Conservation (phyloP, 2,113 vertebrate species). For the Micromys minutus region DNA sequence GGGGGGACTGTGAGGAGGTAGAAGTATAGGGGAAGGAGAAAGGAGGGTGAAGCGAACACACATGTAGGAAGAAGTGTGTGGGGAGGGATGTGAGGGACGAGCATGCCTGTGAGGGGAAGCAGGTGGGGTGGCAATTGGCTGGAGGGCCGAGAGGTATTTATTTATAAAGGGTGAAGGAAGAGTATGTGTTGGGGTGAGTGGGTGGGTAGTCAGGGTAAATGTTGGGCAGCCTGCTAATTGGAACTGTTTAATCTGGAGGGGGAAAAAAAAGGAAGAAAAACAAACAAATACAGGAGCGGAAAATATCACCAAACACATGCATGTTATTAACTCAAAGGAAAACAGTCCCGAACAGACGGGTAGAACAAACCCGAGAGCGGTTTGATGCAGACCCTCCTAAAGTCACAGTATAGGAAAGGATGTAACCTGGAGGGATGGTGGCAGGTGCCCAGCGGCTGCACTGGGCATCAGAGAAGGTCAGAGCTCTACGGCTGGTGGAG, state of each 20-base stretch:
- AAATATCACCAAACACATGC: slow-evolving; percentile 9
- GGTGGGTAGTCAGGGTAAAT: neutral
- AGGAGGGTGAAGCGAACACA: neutral
- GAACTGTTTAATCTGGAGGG: slow-evolving; percentile 18
- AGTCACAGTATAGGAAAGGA: neutral
- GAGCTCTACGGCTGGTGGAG: neutral
- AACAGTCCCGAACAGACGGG: neutral
- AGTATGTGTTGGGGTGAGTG: neutral
- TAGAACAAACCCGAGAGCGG: neutral
- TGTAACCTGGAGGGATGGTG: neutral
- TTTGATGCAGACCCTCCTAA: slow-evolving; percentile 24
- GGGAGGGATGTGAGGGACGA: no score
- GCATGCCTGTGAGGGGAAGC: no score
- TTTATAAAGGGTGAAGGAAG: neutral
- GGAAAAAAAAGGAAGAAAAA: slow-evolving; percentile 16
- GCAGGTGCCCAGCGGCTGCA: neutral
- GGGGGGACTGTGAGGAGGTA: neutral
- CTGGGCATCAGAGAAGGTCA: accelerated
- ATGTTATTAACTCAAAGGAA: slow-evolving; percentile 51
- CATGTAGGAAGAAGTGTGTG: neutral
- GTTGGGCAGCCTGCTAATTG: neutral
- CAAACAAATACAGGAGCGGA: neutral
- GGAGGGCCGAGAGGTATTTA: neutral
- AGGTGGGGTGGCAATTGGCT: neutral
- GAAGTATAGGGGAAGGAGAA: no score